Base-by-base conservation (phyloP, 2,113 vertebrate genomes). In the Chloroceryle aenea region DNA sequence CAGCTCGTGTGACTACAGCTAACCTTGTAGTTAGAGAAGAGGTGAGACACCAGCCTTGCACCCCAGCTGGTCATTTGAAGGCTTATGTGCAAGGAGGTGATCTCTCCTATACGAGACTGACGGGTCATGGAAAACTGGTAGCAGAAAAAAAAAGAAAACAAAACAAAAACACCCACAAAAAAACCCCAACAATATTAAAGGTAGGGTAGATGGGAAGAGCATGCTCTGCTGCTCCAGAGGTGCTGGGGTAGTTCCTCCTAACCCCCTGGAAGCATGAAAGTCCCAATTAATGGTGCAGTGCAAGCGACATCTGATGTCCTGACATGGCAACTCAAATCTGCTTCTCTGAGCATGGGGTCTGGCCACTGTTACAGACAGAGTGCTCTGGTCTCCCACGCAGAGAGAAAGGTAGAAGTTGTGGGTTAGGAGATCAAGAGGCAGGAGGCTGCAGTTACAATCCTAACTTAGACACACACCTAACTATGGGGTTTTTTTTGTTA, bases 241-340 rank as follows among this genome's bases (percentile, higher is more conserved):
- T 45, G 9, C 16, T 15, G 40, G 10, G 10, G 29, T 59, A 45
- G 42, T 23, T 55, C 43, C 36, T 48, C 43, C 38, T n/a, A 50
- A 25, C 42, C 32, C 0, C 0, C 32, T 18, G 22, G 36, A 50
- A 87, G 77, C 22, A 21, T 0, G 5, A 34, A 12, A 69, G 67
- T 10, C 32, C 56, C 34, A 56, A 43, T 29, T 67, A 72, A 73
- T 6, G n/a, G 42, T 36, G 43, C 38, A 13, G 30, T 7, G 4
- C 38, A 67, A 67, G 29, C 0, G 0, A n/a, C 3, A 0, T 8
- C 43, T 34, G 22, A 26, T 7, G 45, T 53, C 42, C 48, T 29
- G 26, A 22, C 20, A 8, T 1, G 5, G 55, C 43, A 47, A 52
- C n/a, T 52, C 3, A 0, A 12, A 15, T 8, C 32, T 2, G 23